Evolutionary conservation across 2,888 invertebrate genomes (phyloP).

Genomic region (Xestia c-nigrum): DNA sequence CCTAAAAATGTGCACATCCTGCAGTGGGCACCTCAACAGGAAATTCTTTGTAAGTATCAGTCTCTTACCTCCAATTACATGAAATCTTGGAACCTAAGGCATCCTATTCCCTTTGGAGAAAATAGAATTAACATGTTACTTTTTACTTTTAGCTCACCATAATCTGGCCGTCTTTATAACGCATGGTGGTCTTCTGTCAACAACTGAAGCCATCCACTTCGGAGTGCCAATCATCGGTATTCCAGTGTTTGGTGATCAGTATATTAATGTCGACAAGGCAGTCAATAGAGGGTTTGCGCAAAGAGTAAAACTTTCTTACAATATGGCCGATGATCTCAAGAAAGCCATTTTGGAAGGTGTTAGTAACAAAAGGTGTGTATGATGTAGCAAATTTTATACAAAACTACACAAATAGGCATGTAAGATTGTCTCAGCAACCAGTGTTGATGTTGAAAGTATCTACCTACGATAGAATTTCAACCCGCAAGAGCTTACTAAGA

Average conservation of each 20-base stretch:
- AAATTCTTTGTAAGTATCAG: conserved; percentile 50
- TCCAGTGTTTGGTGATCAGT: conserved; percentile 76
- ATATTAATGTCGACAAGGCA: conserved; percentile 69
- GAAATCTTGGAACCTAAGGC: background rate
- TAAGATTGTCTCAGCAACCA: background rate
- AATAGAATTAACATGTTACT: background rate
- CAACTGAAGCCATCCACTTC: conserved; percentile 73
- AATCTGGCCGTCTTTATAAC: conserved; percentile 74
- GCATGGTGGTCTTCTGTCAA: conserved; percentile 77
- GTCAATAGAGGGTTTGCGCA: conserved; percentile 71
- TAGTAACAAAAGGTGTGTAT: conserved; percentile 66
- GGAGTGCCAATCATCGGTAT: conserved; percentile 77
- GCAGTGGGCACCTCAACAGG: conserved; percentile 83
- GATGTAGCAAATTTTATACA: background rate
- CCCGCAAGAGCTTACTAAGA: background rate
- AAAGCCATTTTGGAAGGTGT: conserved; percentile 68
- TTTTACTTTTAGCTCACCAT: conserved; percentile 69
- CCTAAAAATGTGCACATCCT: conserved; percentile 84
- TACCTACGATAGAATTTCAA: background rate
- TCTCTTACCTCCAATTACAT: background rate
- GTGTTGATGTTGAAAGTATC: background rate
- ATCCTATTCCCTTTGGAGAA: background rate
- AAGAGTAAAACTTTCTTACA: conserved; percentile 68
- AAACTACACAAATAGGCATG: background rate
- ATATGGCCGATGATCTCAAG: conserved; percentile 66